Base-by-base conservation (phyloP, 2,797 vertebrate genomes). In the Chiloscyllium punctatum region DNA sequence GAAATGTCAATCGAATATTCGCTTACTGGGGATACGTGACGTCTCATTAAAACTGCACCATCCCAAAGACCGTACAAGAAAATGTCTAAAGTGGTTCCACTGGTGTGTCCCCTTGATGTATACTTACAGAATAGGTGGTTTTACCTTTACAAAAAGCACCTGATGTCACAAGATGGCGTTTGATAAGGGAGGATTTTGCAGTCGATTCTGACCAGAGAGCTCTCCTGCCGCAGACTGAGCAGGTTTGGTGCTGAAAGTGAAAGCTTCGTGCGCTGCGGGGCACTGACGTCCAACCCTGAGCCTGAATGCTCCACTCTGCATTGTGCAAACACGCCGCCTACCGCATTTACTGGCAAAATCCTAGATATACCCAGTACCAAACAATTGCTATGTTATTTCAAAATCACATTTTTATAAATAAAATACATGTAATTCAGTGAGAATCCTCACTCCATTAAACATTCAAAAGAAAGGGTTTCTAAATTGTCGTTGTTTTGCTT, bases 171-270 rank as follows among this genome's bases (percentile, higher is more conserved):
- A 95, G 94, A 95, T 95, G 94, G 94, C 94, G 94, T 95, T 95
- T 30, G 94, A 72, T 95, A 18, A 95, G 51, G 71, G 71, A 95
- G 71, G 94, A 48, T 95, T 95, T 95, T 53, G 94, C 94, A 94
- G 69, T 51, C 30, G 42, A 95, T 53, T 74, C 94, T 95, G 68
- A 95, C 69, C 94, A 74, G 69, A 95, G 94, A 74, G 69, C 94
- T 71, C 71, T 95, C 94, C 94, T 95, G 94, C 94, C 94, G 94
- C 94, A 95, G 94, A 95, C 94, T 95, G 94, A 95, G 30, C 94
- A 77, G 94, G 71, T 95, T 95, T 33, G 94, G 94, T 77, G 94
- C 94, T 95, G 94, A 74, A 95, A 95, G 94, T 74, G 94, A 95
- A 95, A 95, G 71, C 71, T 95, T 71, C 71, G 69, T 95, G 94